A percentile compares a stretch with the other conserved stretches of the same genome.
Evolutionary conservation across 2,888 invertebrate species (phyloP).

Genomic region (Eupithecia centaureata): DNA sequence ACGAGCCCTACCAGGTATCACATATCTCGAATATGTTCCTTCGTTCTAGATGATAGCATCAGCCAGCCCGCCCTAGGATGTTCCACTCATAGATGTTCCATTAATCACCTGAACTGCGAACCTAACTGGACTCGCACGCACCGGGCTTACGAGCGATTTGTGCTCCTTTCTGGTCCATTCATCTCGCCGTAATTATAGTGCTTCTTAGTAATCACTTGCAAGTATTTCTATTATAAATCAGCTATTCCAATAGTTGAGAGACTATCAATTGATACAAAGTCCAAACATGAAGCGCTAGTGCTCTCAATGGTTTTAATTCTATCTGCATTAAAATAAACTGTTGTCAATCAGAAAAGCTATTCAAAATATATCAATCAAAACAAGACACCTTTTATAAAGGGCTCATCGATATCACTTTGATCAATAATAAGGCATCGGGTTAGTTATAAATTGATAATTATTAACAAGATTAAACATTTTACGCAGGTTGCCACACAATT

Average conservation of each 20-base stretch:
- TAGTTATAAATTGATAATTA: background rate
- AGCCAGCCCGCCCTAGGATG: background rate
- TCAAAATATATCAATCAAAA: background rate
- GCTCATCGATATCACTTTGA: background rate
- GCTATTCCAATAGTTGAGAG: background rate
- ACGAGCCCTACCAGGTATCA: background rate
- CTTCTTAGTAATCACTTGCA: background rate
- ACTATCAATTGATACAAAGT: background rate
- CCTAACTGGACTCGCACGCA: slow-evolving; percentile 19
- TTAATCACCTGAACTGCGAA: slow-evolving; percentile 22
- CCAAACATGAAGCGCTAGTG: no score
- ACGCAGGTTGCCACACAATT: background rate
- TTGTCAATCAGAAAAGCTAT: background rate
- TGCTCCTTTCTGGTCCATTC: slow-evolving; percentile 8
- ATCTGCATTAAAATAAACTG: background rate
- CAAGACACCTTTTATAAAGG: background rate
- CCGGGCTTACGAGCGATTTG: slow-evolving; percentile 14
- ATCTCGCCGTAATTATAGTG: background rate
- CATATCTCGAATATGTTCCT: background rate
- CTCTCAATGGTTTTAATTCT: background rate
- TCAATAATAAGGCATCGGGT: background rate
- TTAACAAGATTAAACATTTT: background rate
- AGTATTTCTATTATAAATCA: slow-evolving; percentile 3
- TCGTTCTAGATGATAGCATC: background rate
- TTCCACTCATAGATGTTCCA: background rate